Evolutionary conservation across 1,140 invertebrate genomes (phyloP).

Genomic region (Drosophila sp.): DNA sequence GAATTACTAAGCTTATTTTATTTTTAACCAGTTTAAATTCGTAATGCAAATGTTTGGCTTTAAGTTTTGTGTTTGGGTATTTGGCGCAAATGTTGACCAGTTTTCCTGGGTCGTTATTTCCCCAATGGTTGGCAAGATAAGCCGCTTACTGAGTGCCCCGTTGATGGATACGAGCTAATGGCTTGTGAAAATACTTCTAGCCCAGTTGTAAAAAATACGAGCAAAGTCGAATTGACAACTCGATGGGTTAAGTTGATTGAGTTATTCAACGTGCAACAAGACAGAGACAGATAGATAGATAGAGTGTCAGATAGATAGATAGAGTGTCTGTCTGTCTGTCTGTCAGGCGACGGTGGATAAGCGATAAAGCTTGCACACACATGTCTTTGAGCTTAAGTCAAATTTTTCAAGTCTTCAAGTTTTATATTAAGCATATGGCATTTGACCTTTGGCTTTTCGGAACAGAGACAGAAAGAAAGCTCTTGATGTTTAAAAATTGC

Average conservation of each 20-base stretch:
- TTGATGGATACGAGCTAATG: constrained; percentile 71
- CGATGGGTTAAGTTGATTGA: constrained; percentile 58
- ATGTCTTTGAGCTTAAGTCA: constrained; percentile 1
- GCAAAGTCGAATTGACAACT: constrained; percentile 10
- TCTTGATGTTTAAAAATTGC: constrained; percentile 5
- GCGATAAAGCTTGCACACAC: constrained; percentile 8
- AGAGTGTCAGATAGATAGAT: constrained; percentile 1
- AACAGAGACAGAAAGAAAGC: background rate
- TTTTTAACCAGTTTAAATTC: constrained; percentile 14
- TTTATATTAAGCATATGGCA: background rate
- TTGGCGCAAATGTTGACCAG: constrained; percentile 16
- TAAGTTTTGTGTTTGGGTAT: constrained; percentile 3
- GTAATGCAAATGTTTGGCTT: constrained; percentile 12
- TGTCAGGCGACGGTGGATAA: background rate
- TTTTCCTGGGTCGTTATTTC: constrained; percentile 26
- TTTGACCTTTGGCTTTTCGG: background rate
- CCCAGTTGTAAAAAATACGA: constrained; percentile 52
- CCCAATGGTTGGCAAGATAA: constrained; percentile 49
- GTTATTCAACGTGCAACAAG: constrained; percentile 40
- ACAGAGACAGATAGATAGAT: constrained; percentile 2
- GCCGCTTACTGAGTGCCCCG: constrained; percentile 56
- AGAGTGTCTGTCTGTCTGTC: too few relatives aligned
- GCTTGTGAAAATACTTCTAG: constrained; percentile 69
- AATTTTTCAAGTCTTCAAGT: constrained; percentile 8
- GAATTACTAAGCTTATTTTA: constrained; percentile 8